Evolutionary conservation across 2,797 vertebrate species (phyloP).

Genomic region (Gobio occitaniae): DNA sequence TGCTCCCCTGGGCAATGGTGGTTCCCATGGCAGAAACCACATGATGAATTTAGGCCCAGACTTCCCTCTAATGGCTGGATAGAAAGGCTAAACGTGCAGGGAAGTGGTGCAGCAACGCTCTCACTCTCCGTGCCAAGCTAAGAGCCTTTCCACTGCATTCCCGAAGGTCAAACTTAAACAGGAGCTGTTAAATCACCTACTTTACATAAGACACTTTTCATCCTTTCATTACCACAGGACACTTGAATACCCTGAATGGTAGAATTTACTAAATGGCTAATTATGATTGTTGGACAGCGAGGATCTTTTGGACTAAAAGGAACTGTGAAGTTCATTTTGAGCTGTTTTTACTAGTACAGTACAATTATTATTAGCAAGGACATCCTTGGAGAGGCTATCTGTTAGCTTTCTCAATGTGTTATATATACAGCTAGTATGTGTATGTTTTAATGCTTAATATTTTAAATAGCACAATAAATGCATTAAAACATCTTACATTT

Average conservation of each 20-base stretch:
- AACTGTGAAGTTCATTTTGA: neutral
- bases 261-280: slow-evolving; percentile 34
- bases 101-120: slow-evolving; percentile 1
- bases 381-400: neutral
- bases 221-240: slow-evolving; percentile 17
- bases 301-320: neutral
- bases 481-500: too few relatives aligned
- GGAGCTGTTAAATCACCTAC: slow-evolving; percentile 22
- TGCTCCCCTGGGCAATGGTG: neutral
- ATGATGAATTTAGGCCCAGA: slow-evolving; percentile 40
- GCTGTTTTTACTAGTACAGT: neutral
- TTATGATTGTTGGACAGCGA: neutral
- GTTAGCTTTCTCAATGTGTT: neutral
- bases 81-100: slow-evolving; percentile 37
- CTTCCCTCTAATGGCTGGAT: slow-evolving; percentile 37
- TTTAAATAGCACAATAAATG: too few relatives aligned
- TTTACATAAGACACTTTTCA: slow-evolving; percentile 34
- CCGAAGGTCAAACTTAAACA: slow-evolving; percentile 43
- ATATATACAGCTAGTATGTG: neutral
- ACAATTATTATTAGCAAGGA: neutral
- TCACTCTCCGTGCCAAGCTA: slow-evolving; percentile 22
- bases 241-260: slow-evolving; percentile 1
- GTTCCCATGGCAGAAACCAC: slow-evolving; percentile 20
- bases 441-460: neutral
- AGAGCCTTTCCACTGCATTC: slow-evolving; percentile 10